phyloP scores from a whole-genome alignment of 2,888 invertebrate genomes.

The Limnephilus lunatus region DNA sequence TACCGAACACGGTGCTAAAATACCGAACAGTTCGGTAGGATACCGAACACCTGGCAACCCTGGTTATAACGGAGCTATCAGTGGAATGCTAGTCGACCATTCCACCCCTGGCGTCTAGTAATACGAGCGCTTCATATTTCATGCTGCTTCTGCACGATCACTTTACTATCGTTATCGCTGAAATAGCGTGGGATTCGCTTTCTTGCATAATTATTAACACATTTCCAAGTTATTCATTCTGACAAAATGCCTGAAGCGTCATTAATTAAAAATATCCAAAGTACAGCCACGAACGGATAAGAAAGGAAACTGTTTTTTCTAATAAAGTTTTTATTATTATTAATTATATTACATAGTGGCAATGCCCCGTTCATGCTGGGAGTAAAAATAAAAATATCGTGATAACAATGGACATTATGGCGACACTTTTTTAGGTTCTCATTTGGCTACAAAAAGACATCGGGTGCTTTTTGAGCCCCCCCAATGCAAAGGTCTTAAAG shows the following conservation, averaged over 20 bases:
- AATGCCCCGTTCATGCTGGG: not conserved
- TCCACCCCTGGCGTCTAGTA: not conserved
- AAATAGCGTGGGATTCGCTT: not conserved
- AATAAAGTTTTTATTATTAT: not conserved
- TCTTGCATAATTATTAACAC: conserved; percentile 2
- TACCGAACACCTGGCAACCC: too few species aligned
- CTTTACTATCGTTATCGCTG: not conserved
- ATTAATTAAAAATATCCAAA: not conserved
- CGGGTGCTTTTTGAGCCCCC: not conserved
- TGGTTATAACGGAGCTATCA: too few species aligned
- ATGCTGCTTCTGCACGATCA: not conserved
- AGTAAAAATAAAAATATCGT: not conserved
- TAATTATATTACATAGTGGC: not conserved
- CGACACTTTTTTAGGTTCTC: not conserved
- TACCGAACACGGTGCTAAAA: too few species aligned
- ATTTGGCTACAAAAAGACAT: not conserved
- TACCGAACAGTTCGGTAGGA: too few species aligned
- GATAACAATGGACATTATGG: not conserved
- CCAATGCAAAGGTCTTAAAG: not conserved
- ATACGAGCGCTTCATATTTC: not conserved
- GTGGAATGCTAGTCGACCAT: not conserved
- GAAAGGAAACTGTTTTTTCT: not conserved
- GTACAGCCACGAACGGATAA: not conserved
- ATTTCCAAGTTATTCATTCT: not conserved
- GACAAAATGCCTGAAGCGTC: conserved; percentile 2